These are phyloP conservation scores for Oreochromis mossambicus DNA, from an alignment of 2,797 vertebrate species.

Conservation along the genomic window DNA sequence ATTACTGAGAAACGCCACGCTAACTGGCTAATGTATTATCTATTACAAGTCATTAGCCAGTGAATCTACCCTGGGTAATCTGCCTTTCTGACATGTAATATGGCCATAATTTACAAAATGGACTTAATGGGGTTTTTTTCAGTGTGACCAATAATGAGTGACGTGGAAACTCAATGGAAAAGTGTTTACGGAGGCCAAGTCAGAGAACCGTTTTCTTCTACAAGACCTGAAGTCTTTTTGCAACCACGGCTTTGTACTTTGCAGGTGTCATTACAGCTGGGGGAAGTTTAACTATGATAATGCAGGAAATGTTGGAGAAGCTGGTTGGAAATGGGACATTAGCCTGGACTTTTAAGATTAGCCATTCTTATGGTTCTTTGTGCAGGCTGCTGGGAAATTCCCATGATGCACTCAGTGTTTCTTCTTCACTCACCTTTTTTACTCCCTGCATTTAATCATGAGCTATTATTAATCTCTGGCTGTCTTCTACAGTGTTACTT, in stretches of 20 bases:
- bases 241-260: background rate
- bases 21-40: background rate
- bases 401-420: background rate
- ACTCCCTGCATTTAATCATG: background rate
- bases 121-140: fast-evolving
- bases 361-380: background rate
- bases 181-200: background rate
- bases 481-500: background rate
- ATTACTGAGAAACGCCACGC: background rate
- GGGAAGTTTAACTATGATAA: background rate
- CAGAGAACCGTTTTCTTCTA: background rate
- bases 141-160: background rate
- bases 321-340: background rate
- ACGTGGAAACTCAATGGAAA: background rate
- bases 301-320: background rate
- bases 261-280: background rate
- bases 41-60: background rate
- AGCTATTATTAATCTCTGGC: background rate
- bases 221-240: background rate
- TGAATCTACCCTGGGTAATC: background rate
- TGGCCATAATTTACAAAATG: background rate
- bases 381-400: background rate
- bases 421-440: background rate
- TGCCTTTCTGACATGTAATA: background rate
- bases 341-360: background rate